These are phyloP conservation scores for Mustela nigripes DNA, from an alignment of 2,113 vertebrate genomes.

Conservation along the genomic window DNA sequence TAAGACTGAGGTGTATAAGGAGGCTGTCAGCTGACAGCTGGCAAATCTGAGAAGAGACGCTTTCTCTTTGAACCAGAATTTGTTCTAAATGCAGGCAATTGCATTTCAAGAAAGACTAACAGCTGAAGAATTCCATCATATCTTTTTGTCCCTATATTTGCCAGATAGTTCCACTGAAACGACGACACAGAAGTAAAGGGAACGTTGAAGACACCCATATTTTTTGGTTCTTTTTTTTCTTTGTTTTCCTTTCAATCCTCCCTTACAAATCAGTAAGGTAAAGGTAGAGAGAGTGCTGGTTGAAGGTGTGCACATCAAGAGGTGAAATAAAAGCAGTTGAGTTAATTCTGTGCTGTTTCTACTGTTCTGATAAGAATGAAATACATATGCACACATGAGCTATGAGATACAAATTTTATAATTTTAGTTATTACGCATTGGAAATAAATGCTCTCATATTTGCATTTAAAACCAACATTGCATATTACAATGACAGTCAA, in stretches of 20 bases:
- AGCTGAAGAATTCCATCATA: not conserved
- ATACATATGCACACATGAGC: not conserved
- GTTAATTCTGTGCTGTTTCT: not conserved
- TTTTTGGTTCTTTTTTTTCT: not conserved
- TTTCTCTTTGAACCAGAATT: not conserved
- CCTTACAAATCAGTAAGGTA: not conserved
- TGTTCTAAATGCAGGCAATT: not conserved
- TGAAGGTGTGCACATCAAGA: not conserved
- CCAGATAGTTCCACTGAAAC: not conserved
- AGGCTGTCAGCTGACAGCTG: not conserved
- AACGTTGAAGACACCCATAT: fast-evolving
- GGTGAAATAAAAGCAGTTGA: not conserved
- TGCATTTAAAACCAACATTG: not conserved
- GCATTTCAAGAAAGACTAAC: not conserved
- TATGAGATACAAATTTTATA: not conserved
- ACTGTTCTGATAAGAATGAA: not conserved
- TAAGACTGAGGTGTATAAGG: too few species aligned
- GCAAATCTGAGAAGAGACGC: not conserved
- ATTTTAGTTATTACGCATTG: too few species aligned
- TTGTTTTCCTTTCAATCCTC: not conserved
- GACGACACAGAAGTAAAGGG: not conserved
- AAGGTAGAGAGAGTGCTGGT: not conserved
- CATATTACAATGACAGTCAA: not conserved
- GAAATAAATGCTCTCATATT: not conserved
- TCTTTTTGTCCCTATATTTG: not conserved